Evolutionary conservation across 2,797 vertebrate species (phyloP).

Genomic region (Petrocephalus schoutedeni): DNA sequence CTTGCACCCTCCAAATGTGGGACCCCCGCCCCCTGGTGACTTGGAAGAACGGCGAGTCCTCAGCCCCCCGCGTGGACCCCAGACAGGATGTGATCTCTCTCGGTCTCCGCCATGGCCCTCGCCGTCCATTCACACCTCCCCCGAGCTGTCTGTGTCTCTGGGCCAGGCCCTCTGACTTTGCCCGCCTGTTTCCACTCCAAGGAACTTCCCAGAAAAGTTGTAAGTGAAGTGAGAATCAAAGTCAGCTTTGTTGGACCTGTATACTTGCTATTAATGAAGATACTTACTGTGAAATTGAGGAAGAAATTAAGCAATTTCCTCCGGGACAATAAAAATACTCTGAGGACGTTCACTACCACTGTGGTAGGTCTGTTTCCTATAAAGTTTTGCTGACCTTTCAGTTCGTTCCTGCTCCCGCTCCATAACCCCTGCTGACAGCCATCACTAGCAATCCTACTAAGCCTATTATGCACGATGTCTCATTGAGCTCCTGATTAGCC

Average conservation of each 20-base stretch:
- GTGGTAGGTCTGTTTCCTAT: not conserved
- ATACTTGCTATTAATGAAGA: not conserved
- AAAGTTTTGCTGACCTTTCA: not conserved
- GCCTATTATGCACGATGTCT: not conserved
- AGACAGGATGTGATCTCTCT: slow-evolving; percentile 10
- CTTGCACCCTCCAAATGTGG: not conserved
- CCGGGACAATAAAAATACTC: not conserved
- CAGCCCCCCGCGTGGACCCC: slow-evolving; percentile 7
- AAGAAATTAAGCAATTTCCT: not conserved
- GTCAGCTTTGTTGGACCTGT: not conserved
- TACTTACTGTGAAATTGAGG: not conserved
- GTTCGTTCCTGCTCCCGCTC: not conserved
- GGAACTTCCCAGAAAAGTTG: not conserved
- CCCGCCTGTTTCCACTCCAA: slow-evolving; percentile 8
- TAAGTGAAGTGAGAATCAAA: not conserved
- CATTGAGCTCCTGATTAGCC: not conserved
- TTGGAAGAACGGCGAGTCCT: not conserved
- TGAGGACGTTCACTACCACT: not conserved
- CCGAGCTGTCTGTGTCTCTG: slow-evolving; percentile 7
- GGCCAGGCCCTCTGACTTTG: not conserved
- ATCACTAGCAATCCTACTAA: not conserved
- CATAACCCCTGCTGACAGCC: not conserved
- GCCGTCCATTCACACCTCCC: not conserved
- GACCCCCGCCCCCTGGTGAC: not conserved
- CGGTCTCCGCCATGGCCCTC: not conserved